A percentile compares a stretch with the other conserved stretches of the same genome.
These are phyloP conservation scores for Otolemur crassicaudatus DNA, from an alignment of 2,797 vertebrate species.

Conservation along the genomic window DNA sequence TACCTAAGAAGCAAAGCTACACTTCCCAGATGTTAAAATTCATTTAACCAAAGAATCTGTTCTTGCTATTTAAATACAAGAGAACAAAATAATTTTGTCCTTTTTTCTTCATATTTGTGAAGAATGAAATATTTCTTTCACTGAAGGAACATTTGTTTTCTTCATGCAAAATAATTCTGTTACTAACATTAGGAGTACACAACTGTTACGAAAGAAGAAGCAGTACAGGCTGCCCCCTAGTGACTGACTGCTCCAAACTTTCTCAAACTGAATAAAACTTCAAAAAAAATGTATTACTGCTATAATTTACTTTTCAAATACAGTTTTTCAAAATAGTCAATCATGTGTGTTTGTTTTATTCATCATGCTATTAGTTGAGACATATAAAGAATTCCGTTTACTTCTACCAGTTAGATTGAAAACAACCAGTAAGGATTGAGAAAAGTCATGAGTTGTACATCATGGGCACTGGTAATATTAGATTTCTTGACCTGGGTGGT, in stretches of 20 bases:
- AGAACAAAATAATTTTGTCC: conserved; percentile 65
- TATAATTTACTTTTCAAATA: conserved; percentile 46
- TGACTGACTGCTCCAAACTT: conserved; percentile 47
- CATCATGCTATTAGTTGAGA: not conserved
- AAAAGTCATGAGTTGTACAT: not conserved
- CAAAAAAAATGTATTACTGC: not conserved
- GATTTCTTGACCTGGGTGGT: conserved; percentile 26
- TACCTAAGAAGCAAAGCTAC: conserved; percentile 54
- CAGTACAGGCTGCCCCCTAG: conserved; percentile 77
- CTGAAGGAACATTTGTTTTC: conserved; percentile 70
- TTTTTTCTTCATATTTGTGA: conserved; percentile 52
- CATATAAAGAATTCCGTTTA: not conserved
- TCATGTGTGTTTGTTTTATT: conserved; percentile 21
- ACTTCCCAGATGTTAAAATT: conserved; percentile 51
- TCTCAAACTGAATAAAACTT: conserved; percentile 31
- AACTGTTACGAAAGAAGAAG: conserved; percentile 45
- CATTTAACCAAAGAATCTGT: conserved; percentile 59
- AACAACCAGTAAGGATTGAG: not conserved
- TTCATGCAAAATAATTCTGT: conserved; percentile 68
- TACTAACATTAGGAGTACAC: conserved; percentile 68
- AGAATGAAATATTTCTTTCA: conserved; percentile 72
- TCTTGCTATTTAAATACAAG: conserved; percentile 63
- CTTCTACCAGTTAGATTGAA: conserved; percentile 13
- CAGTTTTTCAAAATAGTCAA: conserved; percentile 41
- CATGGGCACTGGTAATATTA: not conserved